phyloP scores from a whole-genome alignment of 2,888 invertebrate genomes.

The Serrognathus titanus region DNA sequence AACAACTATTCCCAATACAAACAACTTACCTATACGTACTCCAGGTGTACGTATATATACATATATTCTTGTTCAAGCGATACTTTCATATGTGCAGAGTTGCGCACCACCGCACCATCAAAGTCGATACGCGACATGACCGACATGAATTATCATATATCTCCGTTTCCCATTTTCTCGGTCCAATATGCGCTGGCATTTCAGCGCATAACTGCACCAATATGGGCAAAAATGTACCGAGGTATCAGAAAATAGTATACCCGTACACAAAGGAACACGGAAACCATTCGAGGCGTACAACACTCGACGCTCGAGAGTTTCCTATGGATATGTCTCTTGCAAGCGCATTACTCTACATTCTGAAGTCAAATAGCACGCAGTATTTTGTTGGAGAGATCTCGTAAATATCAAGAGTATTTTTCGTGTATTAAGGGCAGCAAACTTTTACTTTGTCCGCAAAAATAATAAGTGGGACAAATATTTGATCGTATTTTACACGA shows the following conservation, averaged over 20 bases:
- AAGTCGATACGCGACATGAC: constrained; percentile 23
- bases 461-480: too few relatives aligned
- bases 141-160: constrained; percentile 31
- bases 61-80: background rate
- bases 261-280: constrained; percentile 28
- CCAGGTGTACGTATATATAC: too few relatives aligned
- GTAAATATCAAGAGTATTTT: background rate
- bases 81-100: background rate
- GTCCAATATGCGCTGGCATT: constrained; percentile 24
- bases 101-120: background rate
- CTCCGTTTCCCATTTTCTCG: constrained; percentile 19
- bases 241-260: constrained; percentile 28
- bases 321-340: constrained; percentile 24
- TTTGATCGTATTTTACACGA: too few relatives aligned
- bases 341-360: background rate
- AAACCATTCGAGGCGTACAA: constrained; percentile 26
- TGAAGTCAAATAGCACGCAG: too few relatives aligned
- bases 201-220: constrained; percentile 24
- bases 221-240: constrained; percentile 27
- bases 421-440: too few relatives aligned
- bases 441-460: too few relatives aligned
- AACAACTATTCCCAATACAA: too few relatives aligned
- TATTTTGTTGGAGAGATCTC: background rate
- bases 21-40: too few relatives aligned
- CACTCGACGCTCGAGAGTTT: constrained; percentile 26